Evolutionary conservation across 2,888 invertebrate genomes (phyloP).

Genomic region (Axea sp.): DNA sequence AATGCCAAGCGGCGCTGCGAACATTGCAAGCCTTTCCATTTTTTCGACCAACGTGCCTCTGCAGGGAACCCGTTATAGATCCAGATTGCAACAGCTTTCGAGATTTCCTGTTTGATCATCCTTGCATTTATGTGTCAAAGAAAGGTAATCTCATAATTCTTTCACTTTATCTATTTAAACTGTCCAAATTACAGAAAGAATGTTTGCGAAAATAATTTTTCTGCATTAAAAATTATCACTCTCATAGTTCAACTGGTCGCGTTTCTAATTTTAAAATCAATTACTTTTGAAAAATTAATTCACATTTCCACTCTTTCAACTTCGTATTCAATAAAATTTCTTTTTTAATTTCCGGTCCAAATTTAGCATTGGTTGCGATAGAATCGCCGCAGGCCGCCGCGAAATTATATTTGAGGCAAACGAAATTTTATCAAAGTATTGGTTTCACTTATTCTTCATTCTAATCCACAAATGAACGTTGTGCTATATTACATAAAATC

Average conservation of each 20-base stretch:
- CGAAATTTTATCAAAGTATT: constrained; percentile 40
- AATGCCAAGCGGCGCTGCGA: constrained; percentile 94
- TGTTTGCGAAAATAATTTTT: no score
- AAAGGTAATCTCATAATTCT: constrained; percentile 84
- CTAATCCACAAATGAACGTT: not conserved
- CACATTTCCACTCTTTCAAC: constrained; percentile 19
- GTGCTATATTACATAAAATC: not conserved
- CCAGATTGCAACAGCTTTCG: constrained; percentile 95
- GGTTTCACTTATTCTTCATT: constrained; percentile 16
- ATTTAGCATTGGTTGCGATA: constrained; percentile 25
- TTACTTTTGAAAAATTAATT: constrained; percentile 37
- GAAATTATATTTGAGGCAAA: constrained; percentile 39
- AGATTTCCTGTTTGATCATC: constrained; percentile 95
- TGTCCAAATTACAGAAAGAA: no score
- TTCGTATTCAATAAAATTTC: constrained; percentile 15
- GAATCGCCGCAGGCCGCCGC: constrained; percentile 18
- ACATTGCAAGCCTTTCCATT: constrained; percentile 95
- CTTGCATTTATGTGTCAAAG: constrained; percentile 93
- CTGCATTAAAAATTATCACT: no score
- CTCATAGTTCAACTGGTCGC: not conserved
- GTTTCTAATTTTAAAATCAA: constrained; percentile 15
- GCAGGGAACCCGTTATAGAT: constrained; percentile 93
- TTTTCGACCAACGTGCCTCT: constrained; percentile 95
- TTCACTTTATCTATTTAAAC: no score
- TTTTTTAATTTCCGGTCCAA: constrained; percentile 28